Percentiles rank a stretch among this genome's conserved stretches.
phyloP scores from a whole-genome alignment of 2,113 vertebrate species.

The Pluvialis apricaria region DNA sequence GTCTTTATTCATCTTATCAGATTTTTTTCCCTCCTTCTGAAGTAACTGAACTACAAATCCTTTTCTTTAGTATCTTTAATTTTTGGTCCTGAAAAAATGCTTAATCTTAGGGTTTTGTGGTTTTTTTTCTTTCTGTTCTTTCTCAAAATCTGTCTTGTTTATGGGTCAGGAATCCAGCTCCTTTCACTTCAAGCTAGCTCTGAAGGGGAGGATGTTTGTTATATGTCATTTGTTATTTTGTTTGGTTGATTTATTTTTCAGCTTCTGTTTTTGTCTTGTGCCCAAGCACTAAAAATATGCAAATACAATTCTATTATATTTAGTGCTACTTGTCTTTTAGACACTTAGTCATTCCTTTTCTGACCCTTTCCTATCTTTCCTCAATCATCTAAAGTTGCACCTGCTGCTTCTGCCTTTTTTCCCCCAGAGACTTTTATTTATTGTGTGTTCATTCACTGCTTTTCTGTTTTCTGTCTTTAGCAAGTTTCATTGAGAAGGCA shows the following conservation, averaged over 20 bases:
- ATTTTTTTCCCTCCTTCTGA: not conserved
- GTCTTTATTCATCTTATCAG: not conserved
- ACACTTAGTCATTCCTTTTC: not conserved
- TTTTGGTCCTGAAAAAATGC: not conserved
- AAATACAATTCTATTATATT: not conserved
- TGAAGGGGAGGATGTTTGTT: not conserved
- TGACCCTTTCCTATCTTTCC: not conserved
- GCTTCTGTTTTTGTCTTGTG: not conserved
- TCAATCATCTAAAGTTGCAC: not conserved
- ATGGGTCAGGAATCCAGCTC: not conserved
- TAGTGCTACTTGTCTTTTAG: not conserved
- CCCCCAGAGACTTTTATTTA: not conserved
- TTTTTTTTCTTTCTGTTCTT: not conserved
- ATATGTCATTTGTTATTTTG: not conserved
- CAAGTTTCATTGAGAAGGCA: not conserved
- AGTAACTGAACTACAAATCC: not conserved
- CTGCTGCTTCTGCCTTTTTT: not conserved
- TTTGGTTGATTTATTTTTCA: not conserved
- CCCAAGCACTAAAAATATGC: not conserved
- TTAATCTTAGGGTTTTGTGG: not conserved
- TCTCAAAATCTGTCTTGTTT: not conserved
- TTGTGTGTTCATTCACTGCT: not conserved
- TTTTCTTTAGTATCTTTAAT: not conserved
- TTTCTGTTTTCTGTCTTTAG: not conserved
- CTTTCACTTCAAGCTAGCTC: not conserved